Evolutionary conservation across 2,113 vertebrate genomes (phyloP).

Genomic region (Salvator merianae): DNA sequence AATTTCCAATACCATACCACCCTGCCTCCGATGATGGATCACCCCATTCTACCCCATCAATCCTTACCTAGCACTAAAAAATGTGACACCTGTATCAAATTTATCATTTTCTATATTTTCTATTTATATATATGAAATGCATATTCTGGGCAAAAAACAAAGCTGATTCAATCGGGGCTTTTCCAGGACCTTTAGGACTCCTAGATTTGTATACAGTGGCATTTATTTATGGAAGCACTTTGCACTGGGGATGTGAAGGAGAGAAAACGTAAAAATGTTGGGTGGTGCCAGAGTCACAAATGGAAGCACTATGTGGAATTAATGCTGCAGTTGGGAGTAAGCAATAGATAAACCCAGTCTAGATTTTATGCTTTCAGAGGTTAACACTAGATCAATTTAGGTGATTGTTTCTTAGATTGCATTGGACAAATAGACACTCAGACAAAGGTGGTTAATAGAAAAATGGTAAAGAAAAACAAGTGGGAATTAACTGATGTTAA

Average conservation of each 20-base stretch:
- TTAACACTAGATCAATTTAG: conserved; percentile 77
- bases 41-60: conserved; percentile 85
- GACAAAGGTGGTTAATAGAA: conserved; percentile 70
- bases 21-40: conserved; percentile 93
- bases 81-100: conserved; percentile 89
- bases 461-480: conserved; percentile 69
- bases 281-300: conserved; percentile 55
- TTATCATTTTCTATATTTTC: conserved; percentile 77
- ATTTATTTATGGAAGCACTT: conserved; percentile 65
- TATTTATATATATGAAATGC: conserved; percentile 52
- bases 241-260: conserved; percentile 11
- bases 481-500: conserved; percentile 70
- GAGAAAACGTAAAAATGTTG: conserved; percentile 1
- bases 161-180: conserved; percentile 65
- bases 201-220: conserved; percentile 69
- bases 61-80: conserved; percentile 82
- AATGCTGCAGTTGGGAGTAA: conserved; percentile 55
- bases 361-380: conserved; percentile 68
- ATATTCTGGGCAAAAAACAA: conserved; percentile 61
- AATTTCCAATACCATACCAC: conserved; percentile 94
- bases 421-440: conserved; percentile 67
- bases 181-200: conserved; percentile 55
- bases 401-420: conserved; percentile 78
- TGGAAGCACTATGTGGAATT: conserved; percentile 76
- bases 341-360: conserved; percentile 69